Evolutionary conservation across 2,888 invertebrate genomes (phyloP).

Genomic region (Volucella inflata): DNA sequence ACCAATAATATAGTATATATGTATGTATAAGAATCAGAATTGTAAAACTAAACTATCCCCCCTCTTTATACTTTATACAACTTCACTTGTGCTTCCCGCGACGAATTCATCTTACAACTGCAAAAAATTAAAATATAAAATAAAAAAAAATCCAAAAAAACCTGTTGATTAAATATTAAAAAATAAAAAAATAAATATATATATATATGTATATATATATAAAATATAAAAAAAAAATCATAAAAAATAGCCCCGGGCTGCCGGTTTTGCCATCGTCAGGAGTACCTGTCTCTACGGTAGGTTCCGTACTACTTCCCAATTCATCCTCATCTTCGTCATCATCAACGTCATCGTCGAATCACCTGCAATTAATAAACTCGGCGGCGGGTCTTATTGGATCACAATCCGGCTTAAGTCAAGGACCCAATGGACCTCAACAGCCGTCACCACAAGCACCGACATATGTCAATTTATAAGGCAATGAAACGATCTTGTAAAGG

Average conservation of each 20-base stretch:
- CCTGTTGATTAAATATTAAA: slow-evolving; percentile 13
- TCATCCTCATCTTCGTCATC: slow-evolving; percentile 82
- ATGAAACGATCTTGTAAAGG: slow-evolving; percentile 35
- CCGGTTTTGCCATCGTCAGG: slow-evolving; percentile 76
- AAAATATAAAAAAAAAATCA: slow-evolving; percentile 38
- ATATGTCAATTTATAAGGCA: slow-evolving; percentile 91
- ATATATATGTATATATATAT: slow-evolving; percentile 6
- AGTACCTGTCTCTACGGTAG: slow-evolving; percentile 81
- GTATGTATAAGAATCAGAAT: slow-evolving; percentile 58
- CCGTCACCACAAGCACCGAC: slow-evolving; percentile 93
- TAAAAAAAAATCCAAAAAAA: slow-evolving; percentile 24
- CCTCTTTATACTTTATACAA: slow-evolving; percentile 74
- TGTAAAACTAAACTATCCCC: slow-evolving; percentile 66
- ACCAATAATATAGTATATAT: slow-evolving; percentile 48
- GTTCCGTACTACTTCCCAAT: slow-evolving; percentile 82
- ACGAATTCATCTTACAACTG: slow-evolving; percentile 57
- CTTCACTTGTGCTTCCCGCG: slow-evolving; percentile 68
- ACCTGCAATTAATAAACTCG: slow-evolving; percentile 80
- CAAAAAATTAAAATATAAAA: slow-evolving; percentile 39
- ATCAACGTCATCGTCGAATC: slow-evolving; percentile 81
- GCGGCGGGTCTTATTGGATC: slow-evolving; percentile 65
- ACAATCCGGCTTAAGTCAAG: slow-evolving; percentile 66
- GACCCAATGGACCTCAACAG: slow-evolving; percentile 82
- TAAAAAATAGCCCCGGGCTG: slow-evolving; percentile 78
- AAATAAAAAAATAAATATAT: slow-evolving; percentile 28